Percentiles rank a stretch among this genome's conserved stretches.
phyloP scores from a whole-genome alignment of 2,113 vertebrate genomes.

The Panthera tigris region DNA sequence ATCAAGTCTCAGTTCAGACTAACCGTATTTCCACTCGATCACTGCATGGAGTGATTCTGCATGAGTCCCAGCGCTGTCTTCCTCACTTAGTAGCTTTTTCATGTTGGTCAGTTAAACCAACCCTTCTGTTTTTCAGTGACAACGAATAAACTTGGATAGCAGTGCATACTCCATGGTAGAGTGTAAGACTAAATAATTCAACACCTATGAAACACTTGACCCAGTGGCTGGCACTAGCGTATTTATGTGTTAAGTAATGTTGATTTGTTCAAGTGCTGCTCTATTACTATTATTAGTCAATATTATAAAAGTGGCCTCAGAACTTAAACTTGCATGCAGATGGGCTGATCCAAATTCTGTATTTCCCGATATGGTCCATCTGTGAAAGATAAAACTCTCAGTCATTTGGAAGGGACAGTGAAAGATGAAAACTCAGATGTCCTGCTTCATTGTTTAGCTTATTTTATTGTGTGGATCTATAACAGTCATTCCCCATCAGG shows the following conservation, averaged over 20 bases:
- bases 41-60: rapidly evolving
- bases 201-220: background rate
- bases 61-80: background rate
- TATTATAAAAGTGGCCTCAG: background rate
- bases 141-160: background rate
- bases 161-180: background rate
- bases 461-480: background rate
- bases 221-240: background rate
- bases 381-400: background rate
- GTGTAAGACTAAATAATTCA: background rate
- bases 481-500: background rate
- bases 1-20: background rate
- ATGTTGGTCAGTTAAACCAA: background rate
- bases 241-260: background rate
- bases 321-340: background rate
- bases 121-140: background rate
- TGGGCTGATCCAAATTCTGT: background rate
- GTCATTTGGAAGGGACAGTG: background rate
- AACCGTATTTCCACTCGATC: background rate
- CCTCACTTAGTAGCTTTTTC: background rate
- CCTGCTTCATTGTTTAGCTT: background rate
- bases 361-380: background rate
- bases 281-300: background rate
- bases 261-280: background rate
- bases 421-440: background rate